Evolutionary conservation across 2,888 invertebrate genomes (phyloP), one percentile per base, ranked within the genome.

Genomic region (Acrobasis repandana): DNA sequence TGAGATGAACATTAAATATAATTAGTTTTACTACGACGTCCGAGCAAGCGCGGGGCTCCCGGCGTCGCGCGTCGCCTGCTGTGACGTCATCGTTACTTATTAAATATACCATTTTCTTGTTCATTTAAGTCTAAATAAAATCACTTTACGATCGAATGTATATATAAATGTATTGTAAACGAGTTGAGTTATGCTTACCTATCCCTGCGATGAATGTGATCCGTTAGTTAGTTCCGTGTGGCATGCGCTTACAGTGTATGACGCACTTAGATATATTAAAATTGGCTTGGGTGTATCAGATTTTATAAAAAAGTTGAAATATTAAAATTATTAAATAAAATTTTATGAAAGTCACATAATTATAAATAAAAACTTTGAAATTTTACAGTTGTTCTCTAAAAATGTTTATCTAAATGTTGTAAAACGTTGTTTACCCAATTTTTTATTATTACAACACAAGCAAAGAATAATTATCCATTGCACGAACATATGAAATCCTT

Each of bases 221-320:
- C 63, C 54, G 36, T 57, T 38, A 72, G 63, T 64, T 68, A 72
- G 63, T 64, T 68, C 67, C 70, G 70, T 69, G 72, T 70, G 73
- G 71, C 62, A 65, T 62, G 58, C 64, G 66, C 65, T 51, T 62
- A 52, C 50, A 56, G 68, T 67, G 64, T 63, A 65, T 64, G 61
- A 50, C 62, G 58, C 64, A 60, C 62, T 65, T 65, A 71, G 68
- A 68, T 75, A 72, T 50, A 50, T 38, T 34, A 15, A 8, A 54
- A 72, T 75, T 77, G 77, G 82, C 80, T 79, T 79, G 72, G 72
- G 73, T 80, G 71, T 82, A 82, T 76, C 74, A 77, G 77, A 79
- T 80, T 87, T 83, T 86, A 86, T 86, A 75, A 71, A 79, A n/a
- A 70, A 82, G 83, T 89, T 89, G 71, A 80, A 75, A 81, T 82